Evolutionary conservation across 2,888 invertebrate genomes (phyloP), one percentile per base, ranked within the genome.

Genomic region (Lissonota sp.): DNA sequence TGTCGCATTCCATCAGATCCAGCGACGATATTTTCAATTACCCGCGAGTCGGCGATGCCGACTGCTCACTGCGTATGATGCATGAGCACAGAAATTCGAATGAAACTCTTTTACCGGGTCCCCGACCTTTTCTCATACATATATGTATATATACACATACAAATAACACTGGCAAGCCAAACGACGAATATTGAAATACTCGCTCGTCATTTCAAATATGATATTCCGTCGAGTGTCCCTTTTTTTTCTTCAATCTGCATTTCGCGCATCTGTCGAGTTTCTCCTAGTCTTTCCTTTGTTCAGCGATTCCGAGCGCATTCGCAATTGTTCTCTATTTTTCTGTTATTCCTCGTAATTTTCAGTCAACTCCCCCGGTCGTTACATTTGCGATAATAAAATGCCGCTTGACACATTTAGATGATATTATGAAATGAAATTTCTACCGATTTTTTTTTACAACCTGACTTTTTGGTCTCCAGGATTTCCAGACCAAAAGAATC

Each of bases 1-100:
- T 26, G 26, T 60, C 42, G 70, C 75, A 80, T 80, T 75, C 79
- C 79, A 44, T 64, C 57, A 60, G 58, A 66, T 70, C 70, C 42
- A 66, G 42, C 79, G 64, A 60, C 79, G 64, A 75, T 71, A 80
- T 71, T 80, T 80, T 80, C 79, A 80, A 80, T 80, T 75, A 80
- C 71, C 57, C 63, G 42, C 26, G 62, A 46, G 64, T 26, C 26
- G 71, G 14, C 53, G 64, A 64, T 64, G 37, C 37, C 73, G 51
- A 12, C 44, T 57, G 55, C 64, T 57, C 60, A 60, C 64, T 39
- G 57, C 73, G 26, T 26, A 16, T 26, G 58, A 16, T 66, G 53
- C 70, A 26, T 26, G 3, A 26, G 26, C 26, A 60, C 46, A 49
- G 49, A 71, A 26, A 51, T 51, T 46, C 44, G 57, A 42, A 63